Base-by-base conservation (phyloP, 2,888 invertebrate genomes). In the Ecliptopera silaceata region DNA sequence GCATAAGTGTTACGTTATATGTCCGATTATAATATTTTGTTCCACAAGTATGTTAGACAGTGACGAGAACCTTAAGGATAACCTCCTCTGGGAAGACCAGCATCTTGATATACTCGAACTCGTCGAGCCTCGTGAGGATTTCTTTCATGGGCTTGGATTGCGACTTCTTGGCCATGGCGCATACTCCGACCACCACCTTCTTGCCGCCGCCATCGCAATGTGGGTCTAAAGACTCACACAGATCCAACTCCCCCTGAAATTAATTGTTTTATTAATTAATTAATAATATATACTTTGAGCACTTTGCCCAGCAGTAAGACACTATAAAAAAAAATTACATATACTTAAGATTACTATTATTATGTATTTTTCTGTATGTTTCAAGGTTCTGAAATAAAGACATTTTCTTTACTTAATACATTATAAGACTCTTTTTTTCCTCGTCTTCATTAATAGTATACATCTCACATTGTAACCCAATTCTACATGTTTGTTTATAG, bases 91-190 rank as follows among this genome's bases (percentile, higher is more conserved):
- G 95, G 90, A 99, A 99, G 64, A 99, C 97, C 52, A 97, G 93
- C 88, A 98, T 96, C 91, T 97, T 96, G 77, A 98, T 96, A 85
- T 97, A 98, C 84, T 98, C 98, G 83, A 99, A 99, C 86, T 99
- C 98, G 74, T 98, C 96, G 56, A 99, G 94, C 32, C 99, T 93
- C 1, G 97, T 97, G 56, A 99, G 93, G 73, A 99, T 99, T 89
- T 99, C 99, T 80, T 97, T 97, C 99, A 99, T 99, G 11, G 99
- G 99, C 87, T 99, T 99, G 65, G 99, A 98, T 80, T 98, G 97
- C 32, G 99, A 98, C 89, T 99, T 99, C 91, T 99, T 99, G 77
- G 97, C 96, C 99, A 99, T 99, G 69, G 99, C 99, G 92, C 99
- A 99, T 59, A 99, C 96, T 63, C 99, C 99, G 73, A 99, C 98